phyloP scores from a whole-genome alignment of 2,113 vertebrate species.

The Protobothrops mucrosquamatus region DNA sequence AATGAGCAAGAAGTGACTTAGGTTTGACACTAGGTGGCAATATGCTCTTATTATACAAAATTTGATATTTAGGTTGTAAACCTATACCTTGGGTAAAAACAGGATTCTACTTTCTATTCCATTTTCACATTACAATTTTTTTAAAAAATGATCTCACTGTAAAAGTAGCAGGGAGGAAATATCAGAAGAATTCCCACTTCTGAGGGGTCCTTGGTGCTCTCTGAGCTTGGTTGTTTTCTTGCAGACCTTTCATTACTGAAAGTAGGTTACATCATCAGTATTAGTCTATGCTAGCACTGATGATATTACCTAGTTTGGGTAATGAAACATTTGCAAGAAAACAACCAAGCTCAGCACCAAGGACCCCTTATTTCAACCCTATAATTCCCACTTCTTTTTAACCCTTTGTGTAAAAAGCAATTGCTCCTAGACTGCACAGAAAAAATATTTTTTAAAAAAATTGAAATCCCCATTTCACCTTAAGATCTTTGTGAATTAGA shows the following conservation, averaged over 20 bases:
- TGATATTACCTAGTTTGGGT: background rate
- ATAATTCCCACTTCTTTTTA: background rate
- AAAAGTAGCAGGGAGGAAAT: background rate
- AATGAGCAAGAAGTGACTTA: slow-evolving; percentile 28
- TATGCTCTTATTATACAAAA: slow-evolving; percentile 15
- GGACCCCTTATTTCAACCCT: background rate
- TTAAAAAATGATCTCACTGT: background rate
- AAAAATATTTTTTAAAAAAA: background rate
- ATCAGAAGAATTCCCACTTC: background rate
- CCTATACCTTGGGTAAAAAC: background rate
- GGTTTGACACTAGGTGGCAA: slow-evolving; percentile 58
- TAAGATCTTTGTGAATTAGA: background rate
- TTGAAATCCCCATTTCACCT: background rate
- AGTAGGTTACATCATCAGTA: background rate
- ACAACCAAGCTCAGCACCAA: background rate
- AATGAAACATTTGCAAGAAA: background rate
- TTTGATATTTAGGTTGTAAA: background rate
- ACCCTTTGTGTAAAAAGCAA: background rate
- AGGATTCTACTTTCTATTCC: background rate
- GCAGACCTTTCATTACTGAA: background rate
- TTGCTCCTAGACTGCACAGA: background rate
- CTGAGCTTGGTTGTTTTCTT: background rate
- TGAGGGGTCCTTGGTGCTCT: background rate
- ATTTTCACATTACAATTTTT: background rate
- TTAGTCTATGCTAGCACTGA: background rate